Percentiles rank a stretch among this genome's conserved stretches.
phyloP scores from a whole-genome alignment of 2,888 invertebrate genomes.

The Tupiocoris notatus region DNA sequence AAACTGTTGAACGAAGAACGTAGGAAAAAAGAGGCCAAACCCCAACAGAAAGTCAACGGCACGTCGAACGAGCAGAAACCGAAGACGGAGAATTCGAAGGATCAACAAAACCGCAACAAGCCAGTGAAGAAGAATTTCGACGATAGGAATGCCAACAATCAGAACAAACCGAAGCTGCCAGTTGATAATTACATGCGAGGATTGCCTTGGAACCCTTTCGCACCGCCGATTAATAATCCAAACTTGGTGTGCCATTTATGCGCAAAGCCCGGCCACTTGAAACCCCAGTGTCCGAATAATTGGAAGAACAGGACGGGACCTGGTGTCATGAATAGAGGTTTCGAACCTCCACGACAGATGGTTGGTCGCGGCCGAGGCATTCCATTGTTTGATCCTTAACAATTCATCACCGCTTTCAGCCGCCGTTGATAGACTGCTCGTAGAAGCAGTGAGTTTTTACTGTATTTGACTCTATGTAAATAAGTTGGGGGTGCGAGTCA shows the following conservation, averaged over 20 bases:
- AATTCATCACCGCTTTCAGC: too few species aligned
- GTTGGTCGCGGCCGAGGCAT: too few species aligned
- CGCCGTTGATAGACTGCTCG: too few species aligned
- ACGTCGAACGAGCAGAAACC: neutral
- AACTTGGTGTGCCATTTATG: neutral
- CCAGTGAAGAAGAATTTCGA: too few species aligned
- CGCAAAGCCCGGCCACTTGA: neutral
- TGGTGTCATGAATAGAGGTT: too few species aligned
- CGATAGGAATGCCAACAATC: too few species aligned
- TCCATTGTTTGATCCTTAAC: too few species aligned
- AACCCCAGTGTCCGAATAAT: neutral
- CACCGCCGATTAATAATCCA: neutral
- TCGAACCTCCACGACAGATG: too few species aligned
- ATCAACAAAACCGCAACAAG: neutral
- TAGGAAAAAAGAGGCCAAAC: neutral
- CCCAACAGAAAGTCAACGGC: neutral
- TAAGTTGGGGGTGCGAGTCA: too few species aligned
- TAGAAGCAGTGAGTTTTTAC: too few species aligned
- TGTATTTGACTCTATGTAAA: too few species aligned
- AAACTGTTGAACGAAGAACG: neutral
- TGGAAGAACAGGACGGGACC: too few species aligned
- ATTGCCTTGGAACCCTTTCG: neutral
- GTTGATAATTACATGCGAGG: neutral
- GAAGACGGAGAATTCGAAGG: neutral
- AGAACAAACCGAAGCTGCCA: neutral